phyloP scores from a whole-genome alignment of 2,797 vertebrate species.

The Toxotes lorentzi region DNA sequence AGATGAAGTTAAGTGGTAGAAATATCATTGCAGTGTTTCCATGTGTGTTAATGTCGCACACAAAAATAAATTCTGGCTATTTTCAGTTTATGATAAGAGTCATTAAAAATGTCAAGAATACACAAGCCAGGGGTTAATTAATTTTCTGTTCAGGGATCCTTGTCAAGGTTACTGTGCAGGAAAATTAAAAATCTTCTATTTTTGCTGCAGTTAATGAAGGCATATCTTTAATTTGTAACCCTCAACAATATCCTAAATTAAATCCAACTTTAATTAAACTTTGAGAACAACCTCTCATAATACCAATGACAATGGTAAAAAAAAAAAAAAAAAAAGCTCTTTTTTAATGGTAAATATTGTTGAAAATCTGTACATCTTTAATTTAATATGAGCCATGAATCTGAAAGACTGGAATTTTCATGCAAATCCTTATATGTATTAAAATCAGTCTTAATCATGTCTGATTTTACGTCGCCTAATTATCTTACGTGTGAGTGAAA shows the following conservation, averaged over 20 bases:
- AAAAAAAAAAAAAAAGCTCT: neutral
- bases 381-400: neutral
- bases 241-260: neutral
- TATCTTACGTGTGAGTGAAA: neutral
- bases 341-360: neutral
- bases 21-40: neutral
- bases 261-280: conserved; percentile 5
- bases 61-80: neutral
- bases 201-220: conserved; percentile 6
- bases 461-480: neutral
- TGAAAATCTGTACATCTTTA: neutral
- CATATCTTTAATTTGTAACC: neutral
- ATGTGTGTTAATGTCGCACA: neutral
- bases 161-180: conserved; percentile 11
- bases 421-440: neutral
- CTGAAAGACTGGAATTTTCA: neutral
- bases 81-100: conserved; percentile 8
- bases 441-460: neutral
- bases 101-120: conserved; percentile 2
- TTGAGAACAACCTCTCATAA: neutral
- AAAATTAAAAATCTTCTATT: conserved; percentile 2
- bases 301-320: neutral
- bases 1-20: neutral
- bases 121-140: conserved; percentile 3
- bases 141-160: conserved; percentile 7